Conservation (phyloP, 2,888 invertebrate genomes). For the Thera britannica region DNA sequence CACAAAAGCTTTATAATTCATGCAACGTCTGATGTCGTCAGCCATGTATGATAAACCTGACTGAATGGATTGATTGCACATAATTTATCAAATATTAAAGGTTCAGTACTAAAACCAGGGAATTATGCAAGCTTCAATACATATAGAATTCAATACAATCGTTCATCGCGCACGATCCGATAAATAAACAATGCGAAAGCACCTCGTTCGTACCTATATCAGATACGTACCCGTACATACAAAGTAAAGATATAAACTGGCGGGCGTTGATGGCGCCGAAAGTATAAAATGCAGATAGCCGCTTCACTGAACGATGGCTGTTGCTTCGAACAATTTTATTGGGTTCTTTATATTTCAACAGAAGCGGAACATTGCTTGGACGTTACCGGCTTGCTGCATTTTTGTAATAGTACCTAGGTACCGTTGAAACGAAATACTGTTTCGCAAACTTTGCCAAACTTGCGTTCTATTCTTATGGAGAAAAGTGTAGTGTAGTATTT, state of each 20-base stretch:
- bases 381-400: conserved; percentile 44
- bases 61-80: conserved; percentile 17
- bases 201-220: conserved; percentile 49
- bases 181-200: conserved; percentile 66
- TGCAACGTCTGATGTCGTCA: conserved; percentile 9
- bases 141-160: conserved; percentile 58
- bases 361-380: conserved; percentile 31
- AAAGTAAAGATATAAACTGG: conserved; percentile 69
- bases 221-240: conserved; percentile 48
- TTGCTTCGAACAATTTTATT: conserved; percentile 71
- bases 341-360: conserved; percentile 50
- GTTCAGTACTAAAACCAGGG: conserved; percentile 37
- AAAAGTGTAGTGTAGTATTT: neutral
- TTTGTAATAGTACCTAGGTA: conserved; percentile 29
- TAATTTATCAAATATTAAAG: conserved; percentile 25
- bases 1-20: conserved; percentile 15
- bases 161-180: conserved; percentile 55
- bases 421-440: conserved; percentile 36
- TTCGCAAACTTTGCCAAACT: conserved; percentile 30
- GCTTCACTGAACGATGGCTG: conserved; percentile 68
- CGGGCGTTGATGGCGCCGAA: conserved; percentile 60
- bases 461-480: neutral
- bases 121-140: conserved; percentile 47
- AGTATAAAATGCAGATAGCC: conserved; percentile 77
- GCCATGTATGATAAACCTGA: conserved; percentile 16